Base-by-base conservation (phyloP, 2,113 vertebrate genomes). In the Pangasianodon hypophthalmus region DNA sequence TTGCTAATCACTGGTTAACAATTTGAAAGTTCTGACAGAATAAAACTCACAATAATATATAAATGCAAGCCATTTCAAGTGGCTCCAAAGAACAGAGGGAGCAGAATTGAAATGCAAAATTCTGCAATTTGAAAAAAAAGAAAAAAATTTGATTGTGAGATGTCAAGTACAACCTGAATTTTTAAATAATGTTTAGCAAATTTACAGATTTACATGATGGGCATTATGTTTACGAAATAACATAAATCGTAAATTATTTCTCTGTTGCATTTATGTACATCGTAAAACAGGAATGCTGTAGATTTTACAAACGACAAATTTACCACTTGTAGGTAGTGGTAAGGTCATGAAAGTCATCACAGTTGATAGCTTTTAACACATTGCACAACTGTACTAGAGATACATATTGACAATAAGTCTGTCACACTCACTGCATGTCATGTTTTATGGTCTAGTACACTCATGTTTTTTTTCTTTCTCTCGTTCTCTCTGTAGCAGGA, bases 401-500 rank as follows among this genome's bases (percentile, higher is more conserved):
- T 54, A 52, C 21, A 32, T 80, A 50, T 14, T 32, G 50, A 19
- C 48, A 46, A 16, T 48, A 80, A 52, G 2, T n/a, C 46, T n/a
- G 46, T 50, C 37, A 73, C 37, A 44, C 67, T 69, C 24, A 48
- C 26, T 77, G 21, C 21, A 77, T n/a, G 19, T 77, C 37, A 41
- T 73, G 41, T 0, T 73, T 73, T 41, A 26, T 62, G 9, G 21
- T 48, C 41, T 11, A 26, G 21, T 46, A 29, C 77, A 80, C 29
- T 81, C 10, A 54, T 86, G 67, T 73, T 14, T 29, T 52, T 18
- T 64, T 11, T 54, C 75, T 67, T 24, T 73, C 54, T 77, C 56
- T 88, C 73, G 56, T 62, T 54, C 75, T 84, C 2, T 52, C 46
- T 62, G 0, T 50, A 58, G 41, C 94, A 99, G 97, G 95, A 99